These are phyloP conservation scores for Saguinus midas DNA, from an alignment of 2,113 vertebrate species.

Conservation along the genomic window DNA sequence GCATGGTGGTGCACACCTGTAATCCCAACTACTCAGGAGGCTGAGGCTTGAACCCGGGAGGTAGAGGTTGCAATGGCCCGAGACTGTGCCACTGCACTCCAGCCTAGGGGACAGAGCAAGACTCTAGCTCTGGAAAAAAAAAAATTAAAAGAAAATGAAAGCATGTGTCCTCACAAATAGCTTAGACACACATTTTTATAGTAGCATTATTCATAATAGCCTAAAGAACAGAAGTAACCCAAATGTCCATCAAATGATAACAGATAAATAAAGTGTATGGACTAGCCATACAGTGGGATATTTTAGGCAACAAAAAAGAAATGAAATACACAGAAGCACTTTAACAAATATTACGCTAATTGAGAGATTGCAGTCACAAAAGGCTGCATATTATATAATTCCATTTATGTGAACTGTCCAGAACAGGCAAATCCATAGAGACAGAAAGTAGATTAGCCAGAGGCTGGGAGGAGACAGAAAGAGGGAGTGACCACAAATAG, in stretches of 20 bases:
- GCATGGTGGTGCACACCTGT: too few species aligned
- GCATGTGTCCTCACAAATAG: background rate
- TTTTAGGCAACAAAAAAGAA: background rate
- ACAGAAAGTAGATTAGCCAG: background rate
- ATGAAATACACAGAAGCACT: background rate
- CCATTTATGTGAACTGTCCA: background rate
- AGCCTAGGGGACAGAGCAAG: too few species aligned
- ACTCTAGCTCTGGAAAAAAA: too few species aligned
- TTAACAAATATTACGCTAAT: background rate
- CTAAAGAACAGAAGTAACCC: background rate
- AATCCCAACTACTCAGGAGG: too few species aligned
- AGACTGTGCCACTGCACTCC: too few species aligned
- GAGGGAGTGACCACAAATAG: background rate
- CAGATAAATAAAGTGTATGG: background rate
- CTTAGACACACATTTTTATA: background rate
- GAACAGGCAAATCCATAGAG: background rate
- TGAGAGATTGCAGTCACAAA: constrained; percentile 1
- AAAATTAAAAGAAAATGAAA: background rate
- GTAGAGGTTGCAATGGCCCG: too few species aligned
- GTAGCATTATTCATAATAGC: background rate
- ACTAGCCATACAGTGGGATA: background rate
- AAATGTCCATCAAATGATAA: background rate
- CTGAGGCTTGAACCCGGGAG: too few species aligned
- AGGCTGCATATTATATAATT: background rate
- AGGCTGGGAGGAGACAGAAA: background rate